These are phyloP conservation scores for Rousettus madagascariensis DNA, from an alignment of 2,797 vertebrate genomes.

Conservation along the genomic window DNA sequence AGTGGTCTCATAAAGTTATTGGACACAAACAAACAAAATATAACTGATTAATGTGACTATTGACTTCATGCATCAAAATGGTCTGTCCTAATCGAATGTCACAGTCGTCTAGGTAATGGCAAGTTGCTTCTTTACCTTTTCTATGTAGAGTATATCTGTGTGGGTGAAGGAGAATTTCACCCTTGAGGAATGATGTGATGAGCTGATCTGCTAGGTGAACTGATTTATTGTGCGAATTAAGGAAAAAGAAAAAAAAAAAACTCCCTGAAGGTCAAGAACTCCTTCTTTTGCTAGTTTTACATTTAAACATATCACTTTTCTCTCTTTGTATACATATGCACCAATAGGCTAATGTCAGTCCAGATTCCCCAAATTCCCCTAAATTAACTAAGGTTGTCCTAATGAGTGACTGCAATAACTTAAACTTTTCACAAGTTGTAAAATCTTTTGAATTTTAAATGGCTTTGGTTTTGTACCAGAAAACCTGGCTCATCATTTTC, in stretches of 20 bases:
- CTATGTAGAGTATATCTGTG: not conserved
- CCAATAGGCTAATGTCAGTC: not conserved
- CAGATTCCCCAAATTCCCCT: not conserved
- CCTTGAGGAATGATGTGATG: conserved; percentile 15
- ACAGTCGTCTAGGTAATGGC: not conserved
- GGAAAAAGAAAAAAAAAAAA: not conserved
- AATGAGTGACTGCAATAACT: conserved; percentile 12
- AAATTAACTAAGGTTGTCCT: not conserved
- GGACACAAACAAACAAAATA: not conserved
- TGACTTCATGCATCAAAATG: not conserved
- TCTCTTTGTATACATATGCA: not conserved
- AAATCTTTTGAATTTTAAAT: conserved; percentile 41
- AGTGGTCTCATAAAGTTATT: not conserved
- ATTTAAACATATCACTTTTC: not conserved
- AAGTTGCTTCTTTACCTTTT: not conserved
- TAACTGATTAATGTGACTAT: not conserved
- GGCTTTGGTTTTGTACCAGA: conserved; percentile 51
- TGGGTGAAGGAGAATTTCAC: conserved; percentile 21
- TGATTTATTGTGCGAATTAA: conserved; percentile 7
- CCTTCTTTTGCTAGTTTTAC: not conserved
- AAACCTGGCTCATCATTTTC: conserved; percentile 41
- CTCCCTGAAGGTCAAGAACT: not conserved
- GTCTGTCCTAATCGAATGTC: not conserved
- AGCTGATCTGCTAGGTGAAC: conserved; percentile 15
- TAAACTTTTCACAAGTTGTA: conserved; percentile 36